Evolutionary conservation across 2,113 vertebrate genomes (phyloP).

Genomic region (Nematolebias whitei): DNA sequence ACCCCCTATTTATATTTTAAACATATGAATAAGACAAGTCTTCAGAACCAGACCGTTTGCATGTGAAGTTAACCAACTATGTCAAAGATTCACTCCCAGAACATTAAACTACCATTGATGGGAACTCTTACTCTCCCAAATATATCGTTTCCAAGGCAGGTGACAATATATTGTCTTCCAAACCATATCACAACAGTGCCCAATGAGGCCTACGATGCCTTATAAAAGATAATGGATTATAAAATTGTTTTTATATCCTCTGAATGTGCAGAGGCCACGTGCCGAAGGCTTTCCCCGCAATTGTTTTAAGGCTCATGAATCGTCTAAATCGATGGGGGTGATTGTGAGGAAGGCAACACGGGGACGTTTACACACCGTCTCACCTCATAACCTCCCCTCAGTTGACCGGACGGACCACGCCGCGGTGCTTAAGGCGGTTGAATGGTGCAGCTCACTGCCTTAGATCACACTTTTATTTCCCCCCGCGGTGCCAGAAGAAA

Average conservation of each 20-base stretch:
- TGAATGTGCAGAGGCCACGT: constrained; percentile 38
- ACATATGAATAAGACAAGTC: too few species aligned
- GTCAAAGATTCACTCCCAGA: constrained; percentile 13
- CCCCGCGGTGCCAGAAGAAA: constrained; percentile 32
- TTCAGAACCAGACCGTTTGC: too few species aligned
- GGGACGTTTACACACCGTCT: constrained; percentile 62
- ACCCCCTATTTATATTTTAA: too few species aligned
- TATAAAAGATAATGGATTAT: constrained; percentile 76
- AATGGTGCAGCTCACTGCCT: constrained; percentile 27
- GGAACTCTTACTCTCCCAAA: constrained; percentile 37
- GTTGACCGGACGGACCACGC: constrained; percentile 27
- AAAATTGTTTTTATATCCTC: constrained; percentile 68
- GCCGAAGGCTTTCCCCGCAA: constrained; percentile 31
- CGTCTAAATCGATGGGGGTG: constrained; percentile 47
- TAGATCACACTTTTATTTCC: constrained; percentile 43
- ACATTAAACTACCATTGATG: constrained; percentile 34
- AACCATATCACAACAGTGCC: constrained; percentile 36
- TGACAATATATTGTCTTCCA: constrained; percentile 39
- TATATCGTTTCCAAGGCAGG: constrained; percentile 49
- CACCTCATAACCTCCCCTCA: constrained; percentile 56
- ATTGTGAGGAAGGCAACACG: constrained; percentile 23
- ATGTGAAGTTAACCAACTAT: constrained; percentile 19
- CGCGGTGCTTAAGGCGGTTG: constrained; percentile 32
- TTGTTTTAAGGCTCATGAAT: constrained; percentile 73
- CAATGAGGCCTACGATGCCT: constrained; percentile 27